These are phyloP conservation scores for Python bivittatus DNA, from an alignment of 2,113 vertebrate species.

Conservation along the genomic window DNA sequence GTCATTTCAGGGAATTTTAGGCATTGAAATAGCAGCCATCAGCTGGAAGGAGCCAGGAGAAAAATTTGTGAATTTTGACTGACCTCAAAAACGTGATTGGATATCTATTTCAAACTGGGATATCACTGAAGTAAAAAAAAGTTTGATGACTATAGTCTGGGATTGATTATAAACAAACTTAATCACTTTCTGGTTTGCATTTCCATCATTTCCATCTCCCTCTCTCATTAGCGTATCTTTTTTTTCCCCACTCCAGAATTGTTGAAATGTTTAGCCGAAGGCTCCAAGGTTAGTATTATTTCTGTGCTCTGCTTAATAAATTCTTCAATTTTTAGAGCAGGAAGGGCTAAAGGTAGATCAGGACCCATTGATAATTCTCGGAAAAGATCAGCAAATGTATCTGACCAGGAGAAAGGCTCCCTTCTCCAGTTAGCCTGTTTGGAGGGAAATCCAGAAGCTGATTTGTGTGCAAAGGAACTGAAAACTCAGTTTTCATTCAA, in stretches of 20 bases:
- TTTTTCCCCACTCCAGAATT: slow-evolving; percentile 68
- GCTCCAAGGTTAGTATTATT: slow-evolving; percentile 78
- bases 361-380: not conserved
- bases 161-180: not conserved
- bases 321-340: not conserved
- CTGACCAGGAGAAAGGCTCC: not conserved
- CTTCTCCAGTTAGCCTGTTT: not conserved
- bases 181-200: not conserved
- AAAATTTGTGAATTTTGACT: not conserved
- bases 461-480: not conserved
- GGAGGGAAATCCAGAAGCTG: not conserved
- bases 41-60: not conserved
- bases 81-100: not conserved
- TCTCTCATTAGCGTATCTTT: not conserved
- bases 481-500: not conserved
- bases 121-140: not conserved
- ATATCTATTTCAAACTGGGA: not conserved
- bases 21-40: not conserved
- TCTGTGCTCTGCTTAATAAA: not conserved
- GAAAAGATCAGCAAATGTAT: not conserved
- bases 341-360: not conserved
- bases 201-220: not conserved
- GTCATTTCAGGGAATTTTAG: not conserved
- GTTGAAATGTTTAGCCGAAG: slow-evolving; percentile 84
- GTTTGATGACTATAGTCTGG: not conserved